Evolutionary conservation across 2,113 vertebrate species (phyloP).

Genomic region (Myodes glareolus): DNA sequence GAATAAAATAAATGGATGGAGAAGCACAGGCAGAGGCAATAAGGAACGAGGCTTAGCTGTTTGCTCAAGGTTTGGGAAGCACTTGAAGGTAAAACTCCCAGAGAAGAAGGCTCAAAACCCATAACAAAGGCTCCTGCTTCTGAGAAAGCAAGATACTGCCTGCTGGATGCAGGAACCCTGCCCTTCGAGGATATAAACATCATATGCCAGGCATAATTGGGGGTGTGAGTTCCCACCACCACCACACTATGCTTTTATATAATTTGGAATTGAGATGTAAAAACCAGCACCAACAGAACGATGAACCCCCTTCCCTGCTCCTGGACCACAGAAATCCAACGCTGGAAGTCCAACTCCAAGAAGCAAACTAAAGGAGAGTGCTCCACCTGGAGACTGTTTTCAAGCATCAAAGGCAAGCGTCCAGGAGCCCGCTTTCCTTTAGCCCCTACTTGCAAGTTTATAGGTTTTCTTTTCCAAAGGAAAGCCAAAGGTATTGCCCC

Average conservation of each 20-base stretch:
- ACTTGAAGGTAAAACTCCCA: slow-evolving; percentile 72
- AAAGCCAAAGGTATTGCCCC: slow-evolving; percentile 83
- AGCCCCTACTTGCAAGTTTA: slow-evolving; percentile 73
- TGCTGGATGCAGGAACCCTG: slow-evolving; percentile 12
- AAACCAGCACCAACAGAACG: slow-evolving; percentile 53
- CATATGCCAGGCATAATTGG: slow-evolving; percentile 70
- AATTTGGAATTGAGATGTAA: slow-evolving; percentile 71
- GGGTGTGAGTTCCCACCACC: slow-evolving; percentile 26
- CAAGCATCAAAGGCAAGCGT: slow-evolving; percentile 71
- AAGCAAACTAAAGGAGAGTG: slow-evolving; percentile 86
- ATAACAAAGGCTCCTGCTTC: slow-evolving; percentile 62
- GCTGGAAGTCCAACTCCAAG: slow-evolving; percentile 74
- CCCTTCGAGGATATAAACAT: slow-evolving; percentile 70
- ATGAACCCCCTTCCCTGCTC: slow-evolving; percentile 54
- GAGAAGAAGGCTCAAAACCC: slow-evolving; percentile 74
- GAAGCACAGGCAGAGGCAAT: slow-evolving; percentile 60
- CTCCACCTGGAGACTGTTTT: slow-evolving; percentile 88
- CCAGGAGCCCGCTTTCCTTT: slow-evolving; percentile 43
- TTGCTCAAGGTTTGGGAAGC: slow-evolving; percentile 73
- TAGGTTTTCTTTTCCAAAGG: slow-evolving; percentile 23
- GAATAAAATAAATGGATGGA: slow-evolving; percentile 73
- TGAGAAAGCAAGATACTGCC: not conserved
- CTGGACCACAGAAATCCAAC: slow-evolving; percentile 75
- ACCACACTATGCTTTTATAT: slow-evolving; percentile 77
- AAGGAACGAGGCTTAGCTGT: slow-evolving; percentile 71